Evolutionary conservation across 2,113 vertebrate species (phyloP).

Genomic region (Lathamus discolor): DNA sequence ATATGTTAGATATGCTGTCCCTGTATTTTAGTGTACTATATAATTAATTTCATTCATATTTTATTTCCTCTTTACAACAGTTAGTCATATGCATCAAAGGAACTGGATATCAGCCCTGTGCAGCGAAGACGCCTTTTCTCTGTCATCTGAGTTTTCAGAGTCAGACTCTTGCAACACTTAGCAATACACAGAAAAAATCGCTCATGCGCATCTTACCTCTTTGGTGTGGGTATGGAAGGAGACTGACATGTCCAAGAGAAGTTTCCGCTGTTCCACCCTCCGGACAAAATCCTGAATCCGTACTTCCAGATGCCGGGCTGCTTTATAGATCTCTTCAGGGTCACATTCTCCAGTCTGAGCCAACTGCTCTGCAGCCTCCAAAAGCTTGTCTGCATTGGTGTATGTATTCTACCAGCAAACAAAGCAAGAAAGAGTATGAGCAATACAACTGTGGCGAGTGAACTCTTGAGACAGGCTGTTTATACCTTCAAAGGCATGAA

Average conservation of each 20-base stretch:
- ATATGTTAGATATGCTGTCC: neutral
- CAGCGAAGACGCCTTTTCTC: neutral
- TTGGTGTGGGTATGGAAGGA: constrained; percentile 99
- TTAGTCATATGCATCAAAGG: neutral
- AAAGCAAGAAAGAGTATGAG: constrained; percentile 68
- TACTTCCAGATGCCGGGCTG: constrained; percentile 96
- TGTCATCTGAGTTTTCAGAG: neutral
- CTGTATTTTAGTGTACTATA: neutral
- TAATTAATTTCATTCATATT: neutral
- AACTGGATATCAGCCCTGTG: neutral
- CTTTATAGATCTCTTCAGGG: constrained; percentile 99
- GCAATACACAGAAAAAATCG: neutral
- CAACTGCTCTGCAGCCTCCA: constrained; percentile 96
- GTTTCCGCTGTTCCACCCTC: constrained; percentile 95
- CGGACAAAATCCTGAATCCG: constrained; percentile 98
- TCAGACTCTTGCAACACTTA: neutral
- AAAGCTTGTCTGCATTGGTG: constrained; percentile 97
- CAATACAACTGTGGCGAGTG: constrained; percentile 10
- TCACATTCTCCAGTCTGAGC: constrained; percentile 98
- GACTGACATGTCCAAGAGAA: constrained; percentile 97
- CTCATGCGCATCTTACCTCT: constrained; percentile 82
- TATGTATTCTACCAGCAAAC: constrained; percentile 89
- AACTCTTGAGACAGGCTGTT: neutral
- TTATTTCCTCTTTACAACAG: neutral
- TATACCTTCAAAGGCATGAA: neutral